Percentiles rank a stretch among this genome's conserved stretches.
phyloP scores from a whole-genome alignment of 2,113 vertebrate species.

The Sceloporus tristichus region DNA sequence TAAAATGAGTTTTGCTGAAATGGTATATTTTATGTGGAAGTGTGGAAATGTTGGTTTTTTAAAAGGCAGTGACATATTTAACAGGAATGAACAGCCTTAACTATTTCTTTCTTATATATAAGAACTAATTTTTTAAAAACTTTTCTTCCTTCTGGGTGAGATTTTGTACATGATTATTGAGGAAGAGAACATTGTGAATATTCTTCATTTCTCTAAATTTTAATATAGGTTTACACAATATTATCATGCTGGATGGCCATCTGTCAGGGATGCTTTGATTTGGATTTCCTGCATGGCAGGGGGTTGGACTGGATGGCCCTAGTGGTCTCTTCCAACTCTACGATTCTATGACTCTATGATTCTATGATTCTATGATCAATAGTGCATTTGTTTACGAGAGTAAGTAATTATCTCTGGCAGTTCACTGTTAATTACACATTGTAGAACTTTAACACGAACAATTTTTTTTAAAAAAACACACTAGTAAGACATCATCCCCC shows the following conservation, averaged over 20 bases:
- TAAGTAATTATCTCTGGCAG: conserved; percentile 27
- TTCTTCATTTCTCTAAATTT: too few relatives aligned
- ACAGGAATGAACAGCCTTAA: background rate
- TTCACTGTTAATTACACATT: conserved; percentile 17
- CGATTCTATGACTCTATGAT: too few relatives aligned
- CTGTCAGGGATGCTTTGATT: too few relatives aligned
- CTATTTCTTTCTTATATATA: too few relatives aligned
- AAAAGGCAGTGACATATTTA: background rate
- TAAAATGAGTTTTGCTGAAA: background rate
- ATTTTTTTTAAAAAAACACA: conserved; percentile 19
- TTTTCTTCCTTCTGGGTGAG: background rate
- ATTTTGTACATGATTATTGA: background rate
- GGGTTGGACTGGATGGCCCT: too few relatives aligned
- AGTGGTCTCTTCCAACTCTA: too few relatives aligned
- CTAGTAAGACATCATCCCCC: conserved; percentile 5
- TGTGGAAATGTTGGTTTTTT: background rate
- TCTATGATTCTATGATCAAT: background rate
- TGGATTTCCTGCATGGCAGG: too few relatives aligned
- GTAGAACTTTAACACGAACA: too few relatives aligned
- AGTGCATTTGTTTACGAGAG: conserved; percentile 9
- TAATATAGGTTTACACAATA: background rate
- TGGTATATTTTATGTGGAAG: background rate
- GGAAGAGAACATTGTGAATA: too few relatives aligned
- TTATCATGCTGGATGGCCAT: background rate
- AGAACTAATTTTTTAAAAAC: too few relatives aligned